Conservation (phyloP, 2,888 invertebrate species). For the Ischnura elegans region DNA sequence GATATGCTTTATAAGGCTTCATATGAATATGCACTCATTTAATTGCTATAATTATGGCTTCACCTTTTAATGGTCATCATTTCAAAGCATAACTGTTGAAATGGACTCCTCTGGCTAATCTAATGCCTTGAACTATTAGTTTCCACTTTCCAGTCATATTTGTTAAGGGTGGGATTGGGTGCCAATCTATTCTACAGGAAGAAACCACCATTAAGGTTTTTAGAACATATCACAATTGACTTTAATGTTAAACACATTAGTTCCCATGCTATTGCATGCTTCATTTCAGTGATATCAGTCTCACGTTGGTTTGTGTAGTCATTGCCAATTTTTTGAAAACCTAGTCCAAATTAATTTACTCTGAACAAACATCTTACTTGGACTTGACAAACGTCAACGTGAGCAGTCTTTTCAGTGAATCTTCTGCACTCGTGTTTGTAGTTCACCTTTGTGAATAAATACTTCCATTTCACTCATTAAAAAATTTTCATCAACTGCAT, state of each 20-base stretch:
- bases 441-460: slow-evolving; percentile 39
- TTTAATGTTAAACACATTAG: slow-evolving; percentile 60
- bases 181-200: neutral
- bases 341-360: slow-evolving; percentile 27
- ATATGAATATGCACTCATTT: too few relatives aligned
- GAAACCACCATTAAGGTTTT: slow-evolving; percentile 32
- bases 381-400: slow-evolving; percentile 40
- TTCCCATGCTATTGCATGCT: slow-evolving; percentile 45
- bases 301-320: slow-evolving; percentile 26
- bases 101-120: too few relatives aligned
- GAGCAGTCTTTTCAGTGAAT: slow-evolving; percentile 33
- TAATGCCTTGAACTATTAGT: too few relatives aligned
- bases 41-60: too few relatives aligned
- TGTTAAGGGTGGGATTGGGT: neutral
- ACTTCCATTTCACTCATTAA: slow-evolving; percentile 28
- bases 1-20: too few relatives aligned
- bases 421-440: neutral
- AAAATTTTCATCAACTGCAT: slow-evolving; percentile 39
- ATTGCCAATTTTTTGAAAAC: slow-evolving; percentile 41
- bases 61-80: too few relatives aligned
- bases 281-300: slow-evolving; percentile 44
- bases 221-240: slow-evolving; percentile 60
- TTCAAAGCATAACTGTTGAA: too few relatives aligned
- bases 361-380: slow-evolving; percentile 29
- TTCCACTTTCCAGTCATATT: neutral